Evolutionary conservation across 2,888 invertebrate genomes (phyloP).

Genomic region (Oxytorus armatus): DNA sequence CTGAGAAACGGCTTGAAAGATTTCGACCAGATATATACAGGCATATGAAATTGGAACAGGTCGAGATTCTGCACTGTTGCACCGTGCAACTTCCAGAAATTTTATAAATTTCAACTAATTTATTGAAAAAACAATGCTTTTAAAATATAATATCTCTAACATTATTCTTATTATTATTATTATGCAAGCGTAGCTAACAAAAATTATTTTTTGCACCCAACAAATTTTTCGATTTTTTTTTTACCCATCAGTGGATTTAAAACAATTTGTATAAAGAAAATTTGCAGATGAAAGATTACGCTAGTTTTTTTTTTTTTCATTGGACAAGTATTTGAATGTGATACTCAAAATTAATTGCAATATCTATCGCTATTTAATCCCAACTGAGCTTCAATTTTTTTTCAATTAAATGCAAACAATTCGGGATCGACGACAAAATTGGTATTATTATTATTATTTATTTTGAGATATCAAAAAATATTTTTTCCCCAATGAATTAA

Average conservation of each 20-base stretch:
- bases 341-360: no score
- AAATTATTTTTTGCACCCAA: no score
- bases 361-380: no score
- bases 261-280: no score
- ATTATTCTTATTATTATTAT: not conserved
- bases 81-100: not conserved
- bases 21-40: slow-evolving; percentile 27
- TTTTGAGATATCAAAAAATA: not conserved
- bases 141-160: not conserved
- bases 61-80: slow-evolving; percentile 9
- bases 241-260: no score
- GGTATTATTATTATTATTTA: not conserved
- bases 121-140: not conserved
- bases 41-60: slow-evolving; percentile 41
- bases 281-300: no score
- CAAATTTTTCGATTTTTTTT: no score
- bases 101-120: not conserved
- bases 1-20: slow-evolving; percentile 35
- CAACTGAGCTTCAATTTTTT: no score
- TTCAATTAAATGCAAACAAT: no score
- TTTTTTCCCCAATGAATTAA: not conserved
- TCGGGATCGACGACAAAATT: no score
- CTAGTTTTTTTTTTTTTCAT: no score
- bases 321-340: no score
- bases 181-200: not conserved